Evolutionary conservation across 2,113 vertebrate species (phyloP).

Genomic region (Hemiprocne comata): DNA sequence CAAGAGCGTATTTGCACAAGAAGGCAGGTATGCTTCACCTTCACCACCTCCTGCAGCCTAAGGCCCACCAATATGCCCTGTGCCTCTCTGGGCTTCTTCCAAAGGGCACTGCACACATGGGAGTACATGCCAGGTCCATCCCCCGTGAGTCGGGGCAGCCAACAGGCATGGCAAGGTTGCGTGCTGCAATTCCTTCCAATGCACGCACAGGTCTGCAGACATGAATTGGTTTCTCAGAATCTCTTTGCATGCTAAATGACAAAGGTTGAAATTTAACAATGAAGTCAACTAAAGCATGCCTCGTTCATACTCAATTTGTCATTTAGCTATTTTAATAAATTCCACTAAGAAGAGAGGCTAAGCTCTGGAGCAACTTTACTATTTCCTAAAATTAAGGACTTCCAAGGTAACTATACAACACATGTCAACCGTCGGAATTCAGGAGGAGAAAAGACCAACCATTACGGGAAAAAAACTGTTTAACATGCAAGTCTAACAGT

Average conservation of each 20-base stretch:
- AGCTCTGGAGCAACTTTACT: neutral
- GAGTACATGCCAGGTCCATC: rapidly evolving
- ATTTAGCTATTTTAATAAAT: neutral
- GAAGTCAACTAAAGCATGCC: neutral
- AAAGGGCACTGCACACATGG: neutral
- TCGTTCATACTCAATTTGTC: neutral
- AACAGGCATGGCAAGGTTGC: rapidly evolving
- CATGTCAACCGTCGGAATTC: neutral
- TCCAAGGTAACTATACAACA: neutral
- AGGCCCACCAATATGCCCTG: neutral
- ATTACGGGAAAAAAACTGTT: neutral
- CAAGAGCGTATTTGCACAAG: rapidly evolving
- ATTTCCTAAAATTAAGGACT: neutral
- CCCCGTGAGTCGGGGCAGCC: rapidly evolving
- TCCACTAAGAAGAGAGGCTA: neutral
- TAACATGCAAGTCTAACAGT: neutral
- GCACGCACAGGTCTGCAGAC: neutral
- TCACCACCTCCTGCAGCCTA: neutral
- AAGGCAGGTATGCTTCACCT: neutral
- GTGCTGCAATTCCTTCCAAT: rapidly evolving
- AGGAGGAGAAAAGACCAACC: neutral
- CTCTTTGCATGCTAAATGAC: neutral
- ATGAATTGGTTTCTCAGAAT: neutral
- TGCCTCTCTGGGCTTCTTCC: neutral
- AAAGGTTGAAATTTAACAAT: neutral